Evolutionary conservation across 2,888 invertebrate genomes (phyloP).

Genomic region (Cactoblastis cactorum): DNA sequence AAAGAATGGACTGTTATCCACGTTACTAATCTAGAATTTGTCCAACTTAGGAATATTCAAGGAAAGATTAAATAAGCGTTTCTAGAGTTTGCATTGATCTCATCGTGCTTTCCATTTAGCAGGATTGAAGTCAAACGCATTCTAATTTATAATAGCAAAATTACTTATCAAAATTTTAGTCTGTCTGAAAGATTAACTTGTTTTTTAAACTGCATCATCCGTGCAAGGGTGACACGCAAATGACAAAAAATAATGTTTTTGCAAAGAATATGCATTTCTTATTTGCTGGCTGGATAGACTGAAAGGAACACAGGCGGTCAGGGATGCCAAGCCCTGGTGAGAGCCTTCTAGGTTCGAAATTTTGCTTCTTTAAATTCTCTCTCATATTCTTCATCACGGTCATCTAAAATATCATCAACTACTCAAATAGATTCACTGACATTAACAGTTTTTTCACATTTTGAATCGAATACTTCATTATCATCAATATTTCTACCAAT

Average conservation of each 20-base stretch:
- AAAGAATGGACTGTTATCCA: too few species aligned
- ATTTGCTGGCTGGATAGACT: conserved; percentile 78
- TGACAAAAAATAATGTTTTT: conserved; percentile 70
- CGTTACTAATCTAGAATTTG: too few species aligned
- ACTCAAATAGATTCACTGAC: conserved; percentile 31
- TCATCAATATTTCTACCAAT: conserved; percentile 22
- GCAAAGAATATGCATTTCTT: conserved; percentile 77
- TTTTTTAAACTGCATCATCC: conserved; percentile 39
- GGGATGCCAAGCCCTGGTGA: conserved; percentile 80
- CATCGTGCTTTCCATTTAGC: too few species aligned
- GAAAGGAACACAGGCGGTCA: conserved; percentile 77
- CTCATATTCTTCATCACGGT: conserved; percentile 48
- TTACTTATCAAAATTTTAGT: too few species aligned
- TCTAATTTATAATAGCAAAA: not conserved
- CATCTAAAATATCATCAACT: conserved; percentile 38
- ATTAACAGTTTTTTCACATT: conserved; percentile 33
- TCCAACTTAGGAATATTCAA: too few species aligned
- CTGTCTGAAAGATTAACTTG: conserved; percentile 33
- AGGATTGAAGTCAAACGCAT: too few species aligned
- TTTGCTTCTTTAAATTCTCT: conserved; percentile 67
- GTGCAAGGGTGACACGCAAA: conserved; percentile 42
- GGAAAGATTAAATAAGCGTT: too few species aligned
- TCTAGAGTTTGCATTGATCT: too few species aligned
- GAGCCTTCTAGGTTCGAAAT: conserved; percentile 78
- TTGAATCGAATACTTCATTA: conserved; percentile 24